phyloP scores from a whole-genome alignment of 1,140 invertebrate species.

The Listronotus oregonensis region DNA sequence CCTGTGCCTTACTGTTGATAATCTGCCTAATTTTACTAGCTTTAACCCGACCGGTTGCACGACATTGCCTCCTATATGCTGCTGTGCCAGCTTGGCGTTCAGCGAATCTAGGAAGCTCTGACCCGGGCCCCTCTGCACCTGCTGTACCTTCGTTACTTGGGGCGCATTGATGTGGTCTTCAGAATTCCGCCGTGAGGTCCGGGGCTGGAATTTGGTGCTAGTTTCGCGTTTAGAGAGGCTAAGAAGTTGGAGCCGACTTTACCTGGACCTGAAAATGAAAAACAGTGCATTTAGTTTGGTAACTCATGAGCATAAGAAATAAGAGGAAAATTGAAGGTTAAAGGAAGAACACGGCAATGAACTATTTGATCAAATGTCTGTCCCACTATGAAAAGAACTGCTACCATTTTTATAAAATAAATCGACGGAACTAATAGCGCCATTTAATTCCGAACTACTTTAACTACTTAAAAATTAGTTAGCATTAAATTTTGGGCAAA shows the following conservation, averaged over 20 bases:
- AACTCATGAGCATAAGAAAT: no score
- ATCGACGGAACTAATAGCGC: no score
- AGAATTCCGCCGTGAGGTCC: slow-evolving; percentile 55
- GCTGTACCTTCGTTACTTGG: slow-evolving; percentile 44
- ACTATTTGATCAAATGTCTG: no score
- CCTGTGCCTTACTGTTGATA: slow-evolving; percentile 70
- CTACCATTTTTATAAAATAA: no score
- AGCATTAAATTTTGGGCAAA: no score
- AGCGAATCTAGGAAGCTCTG: slow-evolving; percentile 74
- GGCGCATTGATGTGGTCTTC: slow-evolving; percentile 54
- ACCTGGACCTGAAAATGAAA: slow-evolving; percentile 53
- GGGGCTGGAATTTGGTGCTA: slow-evolving; percentile 65
- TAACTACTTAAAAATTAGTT: no score
- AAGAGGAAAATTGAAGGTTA: no score
- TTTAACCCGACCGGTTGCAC: slow-evolving; percentile 54
- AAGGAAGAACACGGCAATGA: no score
- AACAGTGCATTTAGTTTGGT: no score
- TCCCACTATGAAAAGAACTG: no score
- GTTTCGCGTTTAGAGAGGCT: slow-evolving; percentile 73
- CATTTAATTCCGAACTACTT: no score
- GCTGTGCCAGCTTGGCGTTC: slow-evolving; percentile 74
- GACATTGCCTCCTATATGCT: slow-evolving; percentile 58
- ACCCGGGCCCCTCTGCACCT: slow-evolving; percentile 52
- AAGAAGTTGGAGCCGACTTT: slow-evolving; percentile 69
- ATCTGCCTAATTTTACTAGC: slow-evolving; percentile 63